Conservation (phyloP, 2,888 invertebrate genomes). For the Tholera decimalis region DNA sequence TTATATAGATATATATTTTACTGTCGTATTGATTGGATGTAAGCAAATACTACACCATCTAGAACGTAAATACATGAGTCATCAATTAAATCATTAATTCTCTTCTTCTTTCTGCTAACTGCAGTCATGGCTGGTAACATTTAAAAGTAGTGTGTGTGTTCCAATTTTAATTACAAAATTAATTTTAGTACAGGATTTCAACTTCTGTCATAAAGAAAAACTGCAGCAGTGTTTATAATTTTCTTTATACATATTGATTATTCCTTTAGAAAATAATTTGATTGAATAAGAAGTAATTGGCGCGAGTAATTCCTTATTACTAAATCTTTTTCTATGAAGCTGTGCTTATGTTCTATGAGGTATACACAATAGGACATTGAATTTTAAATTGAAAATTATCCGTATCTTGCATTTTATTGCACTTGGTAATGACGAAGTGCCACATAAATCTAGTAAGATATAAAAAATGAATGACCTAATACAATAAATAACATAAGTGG, state of each 20-base stretch:
- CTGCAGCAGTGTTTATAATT: background rate
- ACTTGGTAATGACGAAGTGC: too few species aligned
- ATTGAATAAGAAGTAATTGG: background rate
- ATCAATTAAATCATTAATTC: conserved; percentile 10
- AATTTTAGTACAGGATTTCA: background rate
- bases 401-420: background rate
- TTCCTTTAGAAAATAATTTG: background rate
- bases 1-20: too few species aligned
- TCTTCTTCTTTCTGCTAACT: background rate
- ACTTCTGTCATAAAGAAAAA: background rate
- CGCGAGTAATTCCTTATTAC: too few species aligned
- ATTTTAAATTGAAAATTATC: background rate
- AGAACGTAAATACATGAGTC: background rate
- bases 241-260: background rate
- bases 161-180: conserved; percentile 8
- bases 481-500: background rate
- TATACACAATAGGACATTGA: too few species aligned
- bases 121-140: background rate
- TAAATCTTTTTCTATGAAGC: too few species aligned
- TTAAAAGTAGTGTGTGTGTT: background rate
- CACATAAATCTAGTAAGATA: background rate
- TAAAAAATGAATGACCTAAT: background rate
- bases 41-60: background rate
- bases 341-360: background rate
- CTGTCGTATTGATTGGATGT: background rate